Evolutionary conservation across 2,888 invertebrate species (phyloP), one percentile per base, ranked within the genome.

Genomic region (Drosophila mettleri): DNA sequence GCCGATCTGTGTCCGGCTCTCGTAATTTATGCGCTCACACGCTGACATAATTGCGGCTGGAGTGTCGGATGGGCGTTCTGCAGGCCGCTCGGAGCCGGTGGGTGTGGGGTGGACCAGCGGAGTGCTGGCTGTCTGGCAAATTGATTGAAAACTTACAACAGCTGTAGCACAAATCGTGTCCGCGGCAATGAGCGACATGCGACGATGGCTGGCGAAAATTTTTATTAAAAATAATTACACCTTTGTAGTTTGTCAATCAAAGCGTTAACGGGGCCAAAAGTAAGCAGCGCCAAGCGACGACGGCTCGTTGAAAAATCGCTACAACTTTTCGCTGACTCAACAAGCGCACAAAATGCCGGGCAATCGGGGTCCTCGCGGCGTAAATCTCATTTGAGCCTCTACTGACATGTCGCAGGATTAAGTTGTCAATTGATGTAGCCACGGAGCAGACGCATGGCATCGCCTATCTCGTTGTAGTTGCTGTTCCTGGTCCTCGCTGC

Each of bases 371-470:
- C 29, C 52, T 20, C 27, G 18, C n/a, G 39, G 53, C 29, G 88
- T 90, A 90, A 89, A 90, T 78, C 90, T 86, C 86, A 81, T 83
- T 83, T 89, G 79, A 86, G 89, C 86, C 82, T 78, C 76, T 69
- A 85, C 80, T 86, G 86, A 86, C 86, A 85, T 86, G 86, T 86
- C 82, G 88, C 88, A 85, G 86, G 86, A 86, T 86, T 86, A 86
- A 85, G 88, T 88, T 86, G 86, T 86, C 86, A 86, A 89, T 86
- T 87, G 88, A 71, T 70, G 66, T 63, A 61, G 69, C 54, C 67
- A 29, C 59, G 66, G 59, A 53, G 54, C 52, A 43, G 24, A 24
- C 43, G 43, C 43, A n/a, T 43, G 74, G 33, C 51, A 49, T 54
- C 39, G 55, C 49, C 39, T 48, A 22, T 49, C 45, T 31, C n/a